Conservation (phyloP, 2,113 vertebrate species). For the Centropristis striata region DNA sequence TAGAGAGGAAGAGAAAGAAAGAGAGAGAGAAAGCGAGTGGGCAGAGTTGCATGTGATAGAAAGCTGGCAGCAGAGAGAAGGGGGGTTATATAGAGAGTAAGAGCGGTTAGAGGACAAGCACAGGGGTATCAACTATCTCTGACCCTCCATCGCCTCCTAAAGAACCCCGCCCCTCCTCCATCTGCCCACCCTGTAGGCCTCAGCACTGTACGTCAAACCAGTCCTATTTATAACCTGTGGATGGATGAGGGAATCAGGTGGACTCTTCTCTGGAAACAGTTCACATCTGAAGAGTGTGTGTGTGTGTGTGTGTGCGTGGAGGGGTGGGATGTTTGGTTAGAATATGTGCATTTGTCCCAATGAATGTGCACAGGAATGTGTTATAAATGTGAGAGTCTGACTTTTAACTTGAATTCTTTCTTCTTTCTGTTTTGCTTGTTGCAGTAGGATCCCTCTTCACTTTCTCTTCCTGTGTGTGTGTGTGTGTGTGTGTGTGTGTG, state of each 20-base stretch:
- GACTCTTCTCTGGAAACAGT: conserved; percentile 72
- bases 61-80: conserved; percentile 47
- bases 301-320: conserved; percentile 44
- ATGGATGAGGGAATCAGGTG: conserved; percentile 86
- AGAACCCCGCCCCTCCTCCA: conserved; percentile 22
- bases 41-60: conserved; percentile 52
- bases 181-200: conserved; percentile 61
- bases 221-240: conserved; percentile 87
- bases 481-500: too few relatives aligned
- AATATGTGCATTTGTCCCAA: not conserved
- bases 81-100: conserved; percentile 30
- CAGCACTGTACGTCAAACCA: conserved; percentile 73
- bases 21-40: conserved; percentile 21
- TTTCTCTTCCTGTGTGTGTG: not conserved
- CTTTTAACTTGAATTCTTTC: too few relatives aligned
- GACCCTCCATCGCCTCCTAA: conserved; percentile 55
- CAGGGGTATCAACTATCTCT: conserved; percentile 79
- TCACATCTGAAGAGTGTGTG: conserved; percentile 63
- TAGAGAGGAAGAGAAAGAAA: conserved; percentile 23
- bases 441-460: not conserved
- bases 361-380: not conserved
- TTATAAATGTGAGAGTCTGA: too few relatives aligned
- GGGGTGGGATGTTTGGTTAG: not conserved
- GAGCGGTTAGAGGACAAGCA: conserved; percentile 71
- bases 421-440: too few relatives aligned